These are phyloP conservation scores for Calyptommatus sinebrachiatus DNA, from an alignment of 2,113 vertebrate species.

Conservation along the genomic window DNA sequence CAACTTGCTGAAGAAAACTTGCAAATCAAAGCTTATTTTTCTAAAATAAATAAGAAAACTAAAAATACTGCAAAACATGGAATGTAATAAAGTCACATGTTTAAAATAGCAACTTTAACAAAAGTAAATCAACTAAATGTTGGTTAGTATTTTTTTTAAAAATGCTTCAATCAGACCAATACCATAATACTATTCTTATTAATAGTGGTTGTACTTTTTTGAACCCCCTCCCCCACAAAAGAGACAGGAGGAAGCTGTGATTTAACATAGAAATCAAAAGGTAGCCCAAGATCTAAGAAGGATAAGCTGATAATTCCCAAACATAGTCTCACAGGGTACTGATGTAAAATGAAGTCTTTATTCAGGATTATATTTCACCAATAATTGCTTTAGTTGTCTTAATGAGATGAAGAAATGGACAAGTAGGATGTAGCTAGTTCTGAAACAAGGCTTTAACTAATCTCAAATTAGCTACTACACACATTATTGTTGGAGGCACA, in stretches of 20 bases:
- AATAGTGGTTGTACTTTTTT: too few relatives aligned
- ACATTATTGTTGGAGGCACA: not conserved
- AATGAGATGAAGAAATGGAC: slow-evolving; percentile 56
- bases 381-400: not conserved
- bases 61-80: too few relatives aligned
- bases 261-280: not conserved
- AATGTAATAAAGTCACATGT: too few relatives aligned
- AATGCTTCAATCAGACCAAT: too few relatives aligned
- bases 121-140: too few relatives aligned
- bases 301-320: not conserved
- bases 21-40: too few relatives aligned
- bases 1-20: too few relatives aligned
- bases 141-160: too few relatives aligned
- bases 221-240: not conserved
- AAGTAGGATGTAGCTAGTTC: not conserved
- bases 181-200: too few relatives aligned
- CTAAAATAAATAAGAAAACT: too few relatives aligned
- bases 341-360: not conserved
- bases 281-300: not conserved
- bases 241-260: not conserved
- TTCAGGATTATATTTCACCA: not conserved
- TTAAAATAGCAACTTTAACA: too few relatives aligned
- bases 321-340: not conserved
- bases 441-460: not conserved
- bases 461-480: not conserved